phyloP scores from a whole-genome alignment of 2,797 vertebrate species.

The Phrynocephalus guinanensis region DNA sequence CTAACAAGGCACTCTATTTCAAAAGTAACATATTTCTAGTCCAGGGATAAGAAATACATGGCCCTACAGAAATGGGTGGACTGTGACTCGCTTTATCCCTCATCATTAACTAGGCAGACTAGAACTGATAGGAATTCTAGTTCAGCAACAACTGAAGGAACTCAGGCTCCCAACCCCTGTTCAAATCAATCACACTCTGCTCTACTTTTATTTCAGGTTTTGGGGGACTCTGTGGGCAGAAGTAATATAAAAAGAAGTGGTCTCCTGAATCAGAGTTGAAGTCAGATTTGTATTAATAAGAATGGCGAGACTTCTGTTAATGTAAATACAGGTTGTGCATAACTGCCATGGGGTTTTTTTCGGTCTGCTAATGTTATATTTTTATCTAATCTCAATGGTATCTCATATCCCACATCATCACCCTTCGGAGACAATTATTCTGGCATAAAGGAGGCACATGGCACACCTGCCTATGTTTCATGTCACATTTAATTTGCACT shows the following conservation, averaged over 20 bases:
- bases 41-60: not conserved
- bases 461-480: not conserved
- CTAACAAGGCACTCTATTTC: not conserved
- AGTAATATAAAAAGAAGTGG: not conserved
- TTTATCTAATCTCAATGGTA: not conserved
- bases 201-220: too few relatives aligned
- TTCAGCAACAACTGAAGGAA: not conserved
- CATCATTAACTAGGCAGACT: too few relatives aligned
- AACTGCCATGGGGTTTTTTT: not conserved
- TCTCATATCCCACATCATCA: not conserved
- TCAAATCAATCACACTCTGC: not conserved
- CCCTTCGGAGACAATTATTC: not conserved
- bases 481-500: not conserved
- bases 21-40: not conserved
- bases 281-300: not conserved
- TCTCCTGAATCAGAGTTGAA: not conserved
- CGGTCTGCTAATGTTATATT: not conserved
- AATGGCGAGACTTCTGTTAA: not conserved
- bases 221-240: not conserved
- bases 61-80: not conserved
- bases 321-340: not conserved
- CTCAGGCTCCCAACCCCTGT: not conserved
- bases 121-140: not conserved
- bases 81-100: not conserved
- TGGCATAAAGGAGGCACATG: not conserved